A percentile compares a stretch with the other conserved stretches of the same genome.
Conservation (phyloP, 2,113 vertebrate species). For the Myanophis thanlyinensis region DNA sequence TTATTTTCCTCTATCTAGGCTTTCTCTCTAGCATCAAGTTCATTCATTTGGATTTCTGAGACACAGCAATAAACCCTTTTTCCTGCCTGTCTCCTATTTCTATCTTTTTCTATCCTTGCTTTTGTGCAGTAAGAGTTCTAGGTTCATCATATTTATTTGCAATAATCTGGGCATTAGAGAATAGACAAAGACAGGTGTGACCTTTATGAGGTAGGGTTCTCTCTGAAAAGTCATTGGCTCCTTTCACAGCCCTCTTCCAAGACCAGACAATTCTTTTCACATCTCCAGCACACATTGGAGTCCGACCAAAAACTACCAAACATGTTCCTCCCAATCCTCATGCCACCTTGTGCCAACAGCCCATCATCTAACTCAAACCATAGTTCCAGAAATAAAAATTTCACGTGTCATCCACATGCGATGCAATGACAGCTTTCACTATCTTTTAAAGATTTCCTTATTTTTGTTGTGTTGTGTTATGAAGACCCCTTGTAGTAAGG, state of each 20-base stretch:
- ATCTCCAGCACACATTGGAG: not conserved
- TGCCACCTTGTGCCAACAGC: not conserved
- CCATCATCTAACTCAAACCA: not conserved
- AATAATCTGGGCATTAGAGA: not conserved
- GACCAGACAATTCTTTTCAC: not conserved
- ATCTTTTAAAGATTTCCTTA: slow-evolving; percentile 22
- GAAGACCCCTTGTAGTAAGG: slow-evolving; percentile 32
- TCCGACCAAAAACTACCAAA: not conserved
- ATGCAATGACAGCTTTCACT: not conserved
- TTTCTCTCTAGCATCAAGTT: not conserved
- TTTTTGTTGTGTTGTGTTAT: not conserved
- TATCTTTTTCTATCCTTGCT: not conserved
- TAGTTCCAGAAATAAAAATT: not conserved
- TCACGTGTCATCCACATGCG: not conserved
- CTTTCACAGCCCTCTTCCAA: not conserved
- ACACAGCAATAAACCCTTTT: not conserved
- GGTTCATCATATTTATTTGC: not conserved
- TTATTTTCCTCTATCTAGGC: not conserved
- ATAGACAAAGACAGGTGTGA: not conserved
- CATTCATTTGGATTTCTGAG: not conserved
- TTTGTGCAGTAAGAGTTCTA: not conserved
- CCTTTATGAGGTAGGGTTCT: not conserved
- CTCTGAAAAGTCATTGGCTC: not conserved
- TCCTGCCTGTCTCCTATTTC: not conserved
- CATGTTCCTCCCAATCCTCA: not conserved